These are phyloP conservation scores for Drosophila tani DNA, from an alignment of 1,140 invertebrate genomes.

Conservation along the genomic window DNA sequence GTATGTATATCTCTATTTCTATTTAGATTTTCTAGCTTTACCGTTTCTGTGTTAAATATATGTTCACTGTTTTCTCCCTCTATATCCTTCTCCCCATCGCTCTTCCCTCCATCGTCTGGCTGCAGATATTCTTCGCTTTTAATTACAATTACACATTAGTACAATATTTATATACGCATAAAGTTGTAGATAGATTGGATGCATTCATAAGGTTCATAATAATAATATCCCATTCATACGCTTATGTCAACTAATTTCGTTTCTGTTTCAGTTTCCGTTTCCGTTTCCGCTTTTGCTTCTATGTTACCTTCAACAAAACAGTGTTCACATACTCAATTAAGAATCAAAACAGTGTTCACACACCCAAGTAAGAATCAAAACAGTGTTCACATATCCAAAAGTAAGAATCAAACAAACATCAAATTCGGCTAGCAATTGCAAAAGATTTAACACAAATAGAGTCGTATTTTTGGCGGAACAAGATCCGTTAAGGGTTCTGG, in stretches of 20 bases:
- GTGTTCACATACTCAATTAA: slow-evolving; percentile 36
- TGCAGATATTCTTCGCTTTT: slow-evolving; percentile 46
- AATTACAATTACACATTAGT: slow-evolving; percentile 76
- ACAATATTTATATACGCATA: slow-evolving; percentile 71
- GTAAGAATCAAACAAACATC: slow-evolving; percentile 37
- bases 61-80: slow-evolving; percentile 45
- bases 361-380: slow-evolving; percentile 20
- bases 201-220: slow-evolving; percentile 50
- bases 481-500: slow-evolving; percentile 6
- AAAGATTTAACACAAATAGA: slow-evolving; percentile 48
- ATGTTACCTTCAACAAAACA: slow-evolving; percentile 31
- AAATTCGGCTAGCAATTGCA: slow-evolving; percentile 63
- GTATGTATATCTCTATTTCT: slow-evolving; percentile 68
- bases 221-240: slow-evolving; percentile 57
- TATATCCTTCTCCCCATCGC: neutral
- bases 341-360: slow-evolving; percentile 35
- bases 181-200: slow-evolving; percentile 51
- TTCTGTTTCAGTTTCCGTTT: slow-evolving; percentile 23
- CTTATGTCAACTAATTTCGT: slow-evolving; percentile 54
- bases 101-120: slow-evolving; percentile 13
- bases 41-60: slow-evolving; percentile 66
- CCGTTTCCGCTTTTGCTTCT: neutral
- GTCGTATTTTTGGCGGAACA: slow-evolving; percentile 1
- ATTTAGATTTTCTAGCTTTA: slow-evolving; percentile 82
- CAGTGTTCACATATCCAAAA: slow-evolving; percentile 25